Evolutionary conservation across 1,140 invertebrate genomes (phyloP).

Genomic region (Bombus balteatus): DNA sequence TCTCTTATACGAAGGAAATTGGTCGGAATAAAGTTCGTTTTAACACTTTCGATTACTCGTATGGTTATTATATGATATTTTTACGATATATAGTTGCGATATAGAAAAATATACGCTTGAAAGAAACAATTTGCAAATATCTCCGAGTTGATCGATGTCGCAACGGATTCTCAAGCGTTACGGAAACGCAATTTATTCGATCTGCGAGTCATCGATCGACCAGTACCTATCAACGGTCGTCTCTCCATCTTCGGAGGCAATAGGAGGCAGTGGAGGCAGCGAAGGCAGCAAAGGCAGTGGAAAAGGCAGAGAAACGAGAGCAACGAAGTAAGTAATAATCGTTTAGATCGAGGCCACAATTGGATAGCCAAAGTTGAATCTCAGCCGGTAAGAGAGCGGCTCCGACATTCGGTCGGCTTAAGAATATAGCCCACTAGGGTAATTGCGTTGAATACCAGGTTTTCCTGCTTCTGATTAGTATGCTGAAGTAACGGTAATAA

Average conservation of each 20-base stretch:
- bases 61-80: no score
- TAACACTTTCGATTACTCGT: no score
- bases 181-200: background rate
- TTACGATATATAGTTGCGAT: no score
- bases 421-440: background rate
- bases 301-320: constrained; percentile 21
- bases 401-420: background rate
- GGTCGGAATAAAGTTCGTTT: no score
- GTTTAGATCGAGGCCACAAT: constrained; percentile 54
- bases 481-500: background rate
- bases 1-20: background rate
- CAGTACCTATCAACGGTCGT: background rate
- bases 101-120: no score
- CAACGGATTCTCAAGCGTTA: background rate
- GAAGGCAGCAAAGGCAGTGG: no score
- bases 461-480: background rate
- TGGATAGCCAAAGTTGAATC: constrained; percentile 59
- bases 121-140: no score
- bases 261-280: background rate
- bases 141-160: background rate
- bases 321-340: constrained; percentile 53
- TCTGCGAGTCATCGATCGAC: background rate
- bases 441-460: constrained; percentile 23
- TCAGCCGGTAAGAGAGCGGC: constrained; percentile 35
- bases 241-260: no score